Percentiles rank a stretch among this genome's conserved stretches.
phyloP scores from a whole-genome alignment of 2,113 vertebrate genomes.

The Myanophis thanlyinensis region DNA sequence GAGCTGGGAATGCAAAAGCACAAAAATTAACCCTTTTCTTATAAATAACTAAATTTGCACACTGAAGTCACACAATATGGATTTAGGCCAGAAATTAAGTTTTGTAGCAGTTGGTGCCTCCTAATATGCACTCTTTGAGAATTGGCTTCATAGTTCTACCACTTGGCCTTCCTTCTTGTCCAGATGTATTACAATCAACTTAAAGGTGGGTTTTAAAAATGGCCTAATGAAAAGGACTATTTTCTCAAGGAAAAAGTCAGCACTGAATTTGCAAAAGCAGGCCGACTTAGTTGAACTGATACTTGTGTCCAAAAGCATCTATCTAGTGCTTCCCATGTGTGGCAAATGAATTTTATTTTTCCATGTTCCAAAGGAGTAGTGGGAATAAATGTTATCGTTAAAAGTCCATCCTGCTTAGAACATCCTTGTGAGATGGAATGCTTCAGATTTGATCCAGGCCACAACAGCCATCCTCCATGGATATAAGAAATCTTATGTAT shows the following conservation, averaged over 20 bases:
- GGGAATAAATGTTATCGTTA: not conserved
- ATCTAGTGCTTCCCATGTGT: not conserved
- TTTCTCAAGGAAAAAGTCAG: not conserved
- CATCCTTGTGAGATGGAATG: not conserved
- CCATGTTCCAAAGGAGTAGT: not conserved
- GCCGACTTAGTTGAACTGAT: too few species aligned
- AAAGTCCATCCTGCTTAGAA: too few species aligned
- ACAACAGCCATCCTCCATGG: too few species aligned
- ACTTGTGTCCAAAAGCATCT: not conserved
- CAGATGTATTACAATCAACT: not conserved
- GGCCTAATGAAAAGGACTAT: not conserved
- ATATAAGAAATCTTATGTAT: not conserved
- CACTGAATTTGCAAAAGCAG: not conserved
- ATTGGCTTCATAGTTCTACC: not conserved
- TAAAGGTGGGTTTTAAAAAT: not conserved
- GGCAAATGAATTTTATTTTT: not conserved
- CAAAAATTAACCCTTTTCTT: not conserved
- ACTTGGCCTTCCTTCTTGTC: slow-evolving; percentile 3
- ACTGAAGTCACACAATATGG: not conserved
- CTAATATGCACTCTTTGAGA: not conserved
- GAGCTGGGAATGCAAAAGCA: not conserved
- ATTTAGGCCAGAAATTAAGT: slow-evolving; percentile 12
- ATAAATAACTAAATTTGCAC: not conserved
- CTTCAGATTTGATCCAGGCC: too few species aligned
- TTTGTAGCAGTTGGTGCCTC: not conserved